A percentile compares a stretch with the other conserved stretches of the same genome.
Conservation (phyloP, 2,797 vertebrate species). For the Catamblyrhynchus diadema region DNA sequence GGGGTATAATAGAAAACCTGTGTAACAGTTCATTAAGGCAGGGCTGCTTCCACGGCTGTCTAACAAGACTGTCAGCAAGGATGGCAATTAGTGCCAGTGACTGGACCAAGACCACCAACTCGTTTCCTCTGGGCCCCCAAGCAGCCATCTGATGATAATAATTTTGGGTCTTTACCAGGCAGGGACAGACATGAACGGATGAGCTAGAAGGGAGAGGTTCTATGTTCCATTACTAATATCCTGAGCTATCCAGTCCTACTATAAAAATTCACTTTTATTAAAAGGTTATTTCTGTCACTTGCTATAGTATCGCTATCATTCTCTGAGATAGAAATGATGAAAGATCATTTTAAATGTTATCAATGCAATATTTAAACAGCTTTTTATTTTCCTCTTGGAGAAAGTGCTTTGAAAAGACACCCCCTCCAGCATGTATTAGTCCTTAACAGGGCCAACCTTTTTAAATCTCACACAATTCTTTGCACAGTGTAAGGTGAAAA, state of each 20-base stretch:
- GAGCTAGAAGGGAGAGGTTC: conserved; percentile 58
- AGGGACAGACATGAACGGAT: conserved; percentile 43
- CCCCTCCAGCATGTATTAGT: not conserved
- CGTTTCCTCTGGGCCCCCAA: conserved; percentile 49
- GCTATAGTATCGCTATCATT: conserved; percentile 63
- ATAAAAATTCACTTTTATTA: conserved; percentile 71
- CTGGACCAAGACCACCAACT: conserved; percentile 62
- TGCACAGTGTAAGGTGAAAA: not conserved
- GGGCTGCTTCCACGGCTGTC: not conserved
- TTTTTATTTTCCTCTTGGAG: not conserved
- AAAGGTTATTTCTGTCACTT: conserved; percentile 70
- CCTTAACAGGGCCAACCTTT: not conserved
- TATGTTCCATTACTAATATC: conserved; percentile 67
- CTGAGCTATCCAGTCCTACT: conserved; percentile 60
- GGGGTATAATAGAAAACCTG: conserved; percentile 10
- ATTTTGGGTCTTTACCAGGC: conserved; percentile 57
- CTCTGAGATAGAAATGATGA: conserved; percentile 51
- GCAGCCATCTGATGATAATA: conserved; percentile 62
- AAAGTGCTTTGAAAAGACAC: conserved; percentile 34
- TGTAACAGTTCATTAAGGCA: conserved; percentile 30
- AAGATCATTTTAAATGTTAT: conserved; percentile 62
- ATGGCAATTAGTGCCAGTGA: conserved; percentile 57
- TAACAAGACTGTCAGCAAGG: conserved; percentile 37
- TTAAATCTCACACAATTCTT: conserved; percentile 10
- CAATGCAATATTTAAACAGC: conserved; percentile 58